Percentiles rank a stretch among this genome's conserved stretches.
Conservation (phyloP, 1,140 invertebrate species). For the Maconellicoccus hirsutus region DNA sequence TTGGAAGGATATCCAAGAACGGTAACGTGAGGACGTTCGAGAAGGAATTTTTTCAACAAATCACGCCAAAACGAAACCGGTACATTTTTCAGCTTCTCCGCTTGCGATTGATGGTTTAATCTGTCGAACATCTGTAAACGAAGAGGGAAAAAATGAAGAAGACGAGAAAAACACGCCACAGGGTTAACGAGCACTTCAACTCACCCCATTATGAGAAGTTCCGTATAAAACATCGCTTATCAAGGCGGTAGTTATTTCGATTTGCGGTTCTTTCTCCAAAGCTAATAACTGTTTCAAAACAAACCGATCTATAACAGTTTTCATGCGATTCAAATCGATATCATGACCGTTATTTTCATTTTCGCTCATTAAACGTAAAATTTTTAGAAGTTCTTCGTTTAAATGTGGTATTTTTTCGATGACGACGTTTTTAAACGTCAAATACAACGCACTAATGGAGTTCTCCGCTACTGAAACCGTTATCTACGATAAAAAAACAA, state of each 20-base stretch:
- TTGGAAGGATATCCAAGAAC: constrained; percentile 45
- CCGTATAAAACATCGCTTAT: constrained; percentile 77
- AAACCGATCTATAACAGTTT: constrained; percentile 55
- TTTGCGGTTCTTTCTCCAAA: constrained; percentile 64
- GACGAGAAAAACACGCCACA: not conserved
- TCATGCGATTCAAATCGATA: constrained; percentile 64
- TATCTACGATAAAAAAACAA: constrained; percentile 40
- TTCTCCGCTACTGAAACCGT: constrained; percentile 57
- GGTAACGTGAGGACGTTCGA: constrained; percentile 42
- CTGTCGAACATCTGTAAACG: constrained; percentile 55
- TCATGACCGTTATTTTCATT: constrained; percentile 38
- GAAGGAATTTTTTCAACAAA: constrained; percentile 57
- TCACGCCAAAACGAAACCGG: constrained; percentile 55
- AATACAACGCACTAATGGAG: constrained; percentile 50
- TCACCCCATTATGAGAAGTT: constrained; percentile 57
- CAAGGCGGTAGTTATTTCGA: constrained; percentile 56
- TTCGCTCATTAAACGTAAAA: constrained; percentile 45
- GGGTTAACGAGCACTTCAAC: constrained; percentile 28
- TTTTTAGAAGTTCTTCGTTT: constrained; percentile 41
- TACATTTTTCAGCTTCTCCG: constrained; percentile 51
- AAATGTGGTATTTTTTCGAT: constrained; percentile 44
- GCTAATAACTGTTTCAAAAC: constrained; percentile 57
- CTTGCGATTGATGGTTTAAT: constrained; percentile 53
- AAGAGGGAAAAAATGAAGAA: constrained; percentile 27
- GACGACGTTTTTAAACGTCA: constrained; percentile 68